phyloP scores from a whole-genome alignment of 2,888 invertebrate species.

The Chrysopilus asiliformis region DNA sequence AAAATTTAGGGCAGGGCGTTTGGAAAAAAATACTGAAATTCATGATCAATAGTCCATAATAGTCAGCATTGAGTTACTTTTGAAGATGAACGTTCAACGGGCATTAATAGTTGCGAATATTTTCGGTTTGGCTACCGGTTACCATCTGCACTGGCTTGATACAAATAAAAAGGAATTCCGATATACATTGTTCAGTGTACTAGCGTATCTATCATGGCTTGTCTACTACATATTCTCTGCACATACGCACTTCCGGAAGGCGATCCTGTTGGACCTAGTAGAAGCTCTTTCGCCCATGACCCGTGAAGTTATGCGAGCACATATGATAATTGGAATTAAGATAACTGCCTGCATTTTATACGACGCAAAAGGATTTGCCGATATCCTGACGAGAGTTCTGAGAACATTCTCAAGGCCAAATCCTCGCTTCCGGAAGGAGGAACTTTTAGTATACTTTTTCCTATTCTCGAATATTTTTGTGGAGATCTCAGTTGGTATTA shows the following conservation, averaged over 20 bases:
- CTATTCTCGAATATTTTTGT: slow-evolving; percentile 2
- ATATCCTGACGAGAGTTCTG: slow-evolving; percentile 3
- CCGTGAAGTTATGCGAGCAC: slow-evolving; percentile 7
- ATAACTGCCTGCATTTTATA: slow-evolving; percentile 2
- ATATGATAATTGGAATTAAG: slow-evolving; percentile 8
- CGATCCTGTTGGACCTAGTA: not conserved
- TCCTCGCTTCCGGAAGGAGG: too few relatives aligned
- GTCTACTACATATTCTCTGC: slow-evolving; percentile 14
- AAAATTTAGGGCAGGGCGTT: too few relatives aligned
- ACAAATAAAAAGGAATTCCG: slow-evolving; percentile 15
- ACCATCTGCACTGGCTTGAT: slow-evolving; percentile 20
- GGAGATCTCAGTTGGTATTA: not conserved
- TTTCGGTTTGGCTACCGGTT: slow-evolving; percentile 18
- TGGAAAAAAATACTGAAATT: too few relatives aligned
- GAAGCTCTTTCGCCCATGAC: slow-evolving; percentile 8
- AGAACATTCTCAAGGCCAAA: not conserved
- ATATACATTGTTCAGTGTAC: slow-evolving; percentile 15
- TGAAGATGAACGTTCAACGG: slow-evolving; percentile 20
- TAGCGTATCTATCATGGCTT: slow-evolving; percentile 15
- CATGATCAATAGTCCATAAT: too few relatives aligned
- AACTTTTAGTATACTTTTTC: slow-evolving; percentile 3
- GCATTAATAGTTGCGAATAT: slow-evolving; percentile 18
- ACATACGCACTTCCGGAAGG: slow-evolving; percentile 6
- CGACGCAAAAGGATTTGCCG: slow-evolving; percentile 6
- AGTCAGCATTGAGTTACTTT: too few relatives aligned